Percentiles rank a stretch among this genome's conserved stretches.
Conservation (phyloP, 2,113 vertebrate species). For the Tautogolabrus adspersus region DNA sequence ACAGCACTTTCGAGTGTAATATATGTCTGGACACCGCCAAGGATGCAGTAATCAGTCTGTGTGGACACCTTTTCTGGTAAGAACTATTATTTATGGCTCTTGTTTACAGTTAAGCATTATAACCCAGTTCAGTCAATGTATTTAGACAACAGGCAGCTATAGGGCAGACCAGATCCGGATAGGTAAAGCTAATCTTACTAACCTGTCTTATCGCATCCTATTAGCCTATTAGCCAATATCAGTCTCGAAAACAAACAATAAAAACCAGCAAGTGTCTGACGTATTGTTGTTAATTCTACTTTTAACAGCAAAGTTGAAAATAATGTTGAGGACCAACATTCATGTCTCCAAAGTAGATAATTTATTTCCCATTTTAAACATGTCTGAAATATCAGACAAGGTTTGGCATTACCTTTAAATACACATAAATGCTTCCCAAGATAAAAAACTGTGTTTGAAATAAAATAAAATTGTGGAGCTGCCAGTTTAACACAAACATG, state of each 20-base stretch:
- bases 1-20: slow-evolving; percentile 98
- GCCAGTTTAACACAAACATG: neutral
- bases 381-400: too few species aligned
- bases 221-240: neutral
- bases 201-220: neutral
- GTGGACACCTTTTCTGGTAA: slow-evolving; percentile 98
- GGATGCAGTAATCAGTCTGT: slow-evolving; percentile 98
- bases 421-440: too few species aligned
- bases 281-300: neutral
- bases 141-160: neutral
- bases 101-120: neutral
- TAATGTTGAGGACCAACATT: too few species aligned
- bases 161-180: neutral
- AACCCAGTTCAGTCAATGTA: neutral
- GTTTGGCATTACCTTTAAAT: too few species aligned
- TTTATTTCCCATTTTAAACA: too few species aligned
- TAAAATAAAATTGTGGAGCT: neutral
- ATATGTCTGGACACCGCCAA: slow-evolving; percentile 99
- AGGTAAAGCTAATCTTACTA: neutral
- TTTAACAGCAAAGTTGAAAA: too few species aligned
- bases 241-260: neutral
- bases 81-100: neutral
- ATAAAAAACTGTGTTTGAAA: too few species aligned
- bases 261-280: neutral
- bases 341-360: too few species aligned